These are phyloP conservation scores for Pogonocichla stellata DNA, from an alignment of 2,113 vertebrate species.

Conservation along the genomic window DNA sequence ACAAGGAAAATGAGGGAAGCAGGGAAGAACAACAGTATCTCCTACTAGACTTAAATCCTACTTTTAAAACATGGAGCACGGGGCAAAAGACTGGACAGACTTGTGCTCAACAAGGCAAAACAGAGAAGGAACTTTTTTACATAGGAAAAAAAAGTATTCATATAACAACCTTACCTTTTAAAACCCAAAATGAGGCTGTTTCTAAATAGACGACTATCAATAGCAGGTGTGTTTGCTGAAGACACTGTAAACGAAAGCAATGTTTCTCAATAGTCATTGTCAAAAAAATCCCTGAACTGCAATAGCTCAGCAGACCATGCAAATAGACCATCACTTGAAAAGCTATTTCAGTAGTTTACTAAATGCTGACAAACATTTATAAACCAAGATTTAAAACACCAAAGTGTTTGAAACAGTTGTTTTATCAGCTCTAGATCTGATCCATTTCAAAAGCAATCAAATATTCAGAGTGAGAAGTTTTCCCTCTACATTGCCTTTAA, in stretches of 20 bases:
- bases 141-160: not conserved
- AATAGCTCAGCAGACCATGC: not conserved
- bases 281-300: not conserved
- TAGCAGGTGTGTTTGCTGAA: constrained; percentile 64
- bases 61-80: not conserved
- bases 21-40: not conserved
- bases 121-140: not conserved
- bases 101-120: not conserved
- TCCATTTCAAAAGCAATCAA: not conserved
- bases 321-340: not conserved
- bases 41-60: not conserved
- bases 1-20: not conserved
- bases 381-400: not conserved
- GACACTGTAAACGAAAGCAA: constrained; percentile 78
- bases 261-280: not conserved
- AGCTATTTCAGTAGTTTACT: not conserved
- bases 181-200: constrained; percentile 78
- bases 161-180: constrained; percentile 79
- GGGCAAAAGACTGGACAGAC: not conserved
- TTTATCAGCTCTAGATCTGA: not conserved
- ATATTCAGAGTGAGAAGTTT: not conserved
- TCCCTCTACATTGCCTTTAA: not conserved
- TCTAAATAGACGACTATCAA: constrained; percentile 72
- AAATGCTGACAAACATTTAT: not conserved
- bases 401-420: not conserved